Evolutionary conservation across 2,113 vertebrate species (phyloP).

Genomic region (Aviceda subcristata): DNA sequence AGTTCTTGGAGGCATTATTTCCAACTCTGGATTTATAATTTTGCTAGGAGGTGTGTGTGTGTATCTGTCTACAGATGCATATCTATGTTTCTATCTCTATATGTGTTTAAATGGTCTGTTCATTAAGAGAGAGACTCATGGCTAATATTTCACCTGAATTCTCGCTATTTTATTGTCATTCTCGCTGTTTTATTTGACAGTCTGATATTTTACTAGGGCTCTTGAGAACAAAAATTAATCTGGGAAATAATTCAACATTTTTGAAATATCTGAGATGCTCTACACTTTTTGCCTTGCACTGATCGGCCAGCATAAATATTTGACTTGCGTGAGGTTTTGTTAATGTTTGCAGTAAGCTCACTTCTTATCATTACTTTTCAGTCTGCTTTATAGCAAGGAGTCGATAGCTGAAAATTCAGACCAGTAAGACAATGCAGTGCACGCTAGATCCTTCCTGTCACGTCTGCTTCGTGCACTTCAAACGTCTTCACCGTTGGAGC

Average conservation of each 20-base stretch:
- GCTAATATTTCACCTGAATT: not conserved
- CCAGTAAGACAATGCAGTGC: not conserved
- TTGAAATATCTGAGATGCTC: not conserved
- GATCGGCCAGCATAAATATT: not conserved
- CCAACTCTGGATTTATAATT: not conserved
- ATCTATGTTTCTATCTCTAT: fast-evolving
- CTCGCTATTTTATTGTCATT: not conserved
- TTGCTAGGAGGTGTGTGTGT: not conserved
- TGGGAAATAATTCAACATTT: not conserved
- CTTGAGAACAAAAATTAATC: not conserved
- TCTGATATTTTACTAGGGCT: not conserved
- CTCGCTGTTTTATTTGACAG: not conserved
- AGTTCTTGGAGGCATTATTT: not conserved
- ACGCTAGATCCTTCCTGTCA: not conserved
- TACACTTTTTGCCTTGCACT: not conserved
- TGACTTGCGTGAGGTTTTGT: not conserved
- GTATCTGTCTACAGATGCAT: not conserved
- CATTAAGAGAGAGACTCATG: not conserved
- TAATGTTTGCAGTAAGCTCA: not conserved
- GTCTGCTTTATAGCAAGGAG: not conserved
- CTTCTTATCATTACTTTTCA: not conserved
- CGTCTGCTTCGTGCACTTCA: not conserved
- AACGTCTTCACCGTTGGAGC: not conserved
- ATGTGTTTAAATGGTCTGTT: not conserved
- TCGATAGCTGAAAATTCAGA: not conserved